A percentile compares a stretch with the other conserved stretches of the same genome.
Evolutionary conservation across 2,797 vertebrate species (phyloP).

Genomic region (Sebastes steindachneri): DNA sequence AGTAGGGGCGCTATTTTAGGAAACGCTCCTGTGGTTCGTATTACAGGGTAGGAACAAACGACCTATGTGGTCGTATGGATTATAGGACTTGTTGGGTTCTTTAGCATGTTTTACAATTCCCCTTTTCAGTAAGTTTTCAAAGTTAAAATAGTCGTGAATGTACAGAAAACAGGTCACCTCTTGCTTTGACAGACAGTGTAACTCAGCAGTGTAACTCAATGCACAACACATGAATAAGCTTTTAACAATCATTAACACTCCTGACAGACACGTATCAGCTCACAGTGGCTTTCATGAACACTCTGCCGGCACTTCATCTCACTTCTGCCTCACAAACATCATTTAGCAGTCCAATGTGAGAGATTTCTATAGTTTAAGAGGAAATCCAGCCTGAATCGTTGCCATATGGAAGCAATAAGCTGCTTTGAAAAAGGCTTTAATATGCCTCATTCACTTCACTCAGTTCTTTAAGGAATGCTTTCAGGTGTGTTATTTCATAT

Average conservation of each 20-base stretch:
- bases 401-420: slow-evolving; percentile 31
- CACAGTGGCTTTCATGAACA: not conserved
- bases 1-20: no score
- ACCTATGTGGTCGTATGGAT: no score
- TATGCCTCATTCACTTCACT: slow-evolving; percentile 11
- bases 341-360: not conserved
- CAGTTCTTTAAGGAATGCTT: slow-evolving; percentile 15
- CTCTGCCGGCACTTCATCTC: not conserved
- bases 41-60: no score
- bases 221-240: not conserved
- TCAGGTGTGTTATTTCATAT: slow-evolving; percentile 25
- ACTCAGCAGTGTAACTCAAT: not conserved
- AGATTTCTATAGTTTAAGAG: slow-evolving; percentile 10
- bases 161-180: not conserved
- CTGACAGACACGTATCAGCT: not conserved
- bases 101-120: not conserved
- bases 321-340: slow-evolving; percentile 6
- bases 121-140: not conserved
- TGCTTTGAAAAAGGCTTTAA: slow-evolving; percentile 27
- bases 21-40: no score
- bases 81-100: not conserved
- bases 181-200: not conserved
- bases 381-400: slow-evolving; percentile 24
- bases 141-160: not conserved
- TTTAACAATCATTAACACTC: slow-evolving; percentile 8